Base-by-base conservation (phyloP, 2,888 invertebrate genomes). In the Crossocerus cetratus region DNA sequence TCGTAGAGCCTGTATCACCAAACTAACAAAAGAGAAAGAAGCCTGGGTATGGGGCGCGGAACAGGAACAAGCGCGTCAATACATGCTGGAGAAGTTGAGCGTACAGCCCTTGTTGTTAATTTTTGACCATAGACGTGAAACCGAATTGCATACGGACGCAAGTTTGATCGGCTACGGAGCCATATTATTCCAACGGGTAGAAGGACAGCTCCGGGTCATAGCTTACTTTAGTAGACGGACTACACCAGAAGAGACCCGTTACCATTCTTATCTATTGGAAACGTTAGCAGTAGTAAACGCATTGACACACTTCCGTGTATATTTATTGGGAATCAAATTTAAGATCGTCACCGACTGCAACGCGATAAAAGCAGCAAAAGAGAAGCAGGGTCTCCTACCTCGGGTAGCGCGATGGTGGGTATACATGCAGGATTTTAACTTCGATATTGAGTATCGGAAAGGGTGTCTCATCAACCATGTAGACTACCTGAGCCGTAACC, bases 381-480 rank as follows among this genome's bases (percentile, higher is more conserved):
- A n/a, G n/a, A 32, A 43, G 3, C 23, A 16, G 43, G 18, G 43
- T 43, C 20, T 18, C 3, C 16, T 45, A 16, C 45, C 45, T 3
- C 45, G 45, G 45, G 45, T 45, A 16, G 45, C n/a, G 1, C 45
- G 45, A 2, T 45, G 45, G 45, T 45, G 45, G 45, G 2, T 3
- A 14, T 14, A 45, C 3, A 3, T 65, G 0, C 62, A 74, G 2
- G 84, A 86, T 53, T 86, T 74, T 71, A 75, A 77, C 23, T 78
- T 76, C 61, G 76, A 79, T 22, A 79, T 86, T 2, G 65, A 76
- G 20, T 75, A 84, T 61, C 59, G 77, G 13, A 68, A 68, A 14
- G 84, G 84, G 8, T 73, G 76, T 11, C 42, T 62, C 3, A 58
- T 72, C 18, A 59, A 57, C 2, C 84, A 84, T 45, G 83, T 83